Base-by-base conservation (phyloP, 1,140 invertebrate species). In the Achroia grisella region DNA sequence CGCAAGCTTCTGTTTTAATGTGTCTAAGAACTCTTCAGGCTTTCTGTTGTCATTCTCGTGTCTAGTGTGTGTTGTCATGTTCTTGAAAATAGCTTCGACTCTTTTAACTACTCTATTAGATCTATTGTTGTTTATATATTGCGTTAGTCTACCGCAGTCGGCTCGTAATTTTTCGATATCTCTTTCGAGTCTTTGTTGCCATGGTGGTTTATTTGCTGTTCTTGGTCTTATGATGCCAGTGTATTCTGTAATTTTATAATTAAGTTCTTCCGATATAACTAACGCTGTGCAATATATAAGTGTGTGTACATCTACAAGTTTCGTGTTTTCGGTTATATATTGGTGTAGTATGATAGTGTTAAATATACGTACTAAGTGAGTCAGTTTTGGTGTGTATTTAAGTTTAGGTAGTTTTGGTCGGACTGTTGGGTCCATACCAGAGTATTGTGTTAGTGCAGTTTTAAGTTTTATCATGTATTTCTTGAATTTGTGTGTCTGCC, bases 321-420 rank as follows among this genome's bases (percentile, higher is more conserved):
- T 13, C 8, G 41, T 23, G 10, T 33, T 32, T 23, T 8, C 3
- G 5, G 30, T 10, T 10, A 14, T 10, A 15, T 34, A 43, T 10
- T 23, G 4, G 10, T 13, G 12, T n/a, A 43, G 14, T 11, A 43
- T 17, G 15, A 34, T 2, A 10, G 14, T 31, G 10, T 49, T 55
- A 32, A 55, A 46, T 9, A 34, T 0, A 2, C 37, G 4, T 11
- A 42, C 11, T 23, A 50, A 14, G 2, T 40, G 17, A n/a, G n/a
- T 4, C 13, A 56, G 35, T 1, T 44, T 9, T 34, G 33, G 42
- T 2, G 2, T 37, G 0, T 43, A 13, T 39, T 27, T 43, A 1
- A 55, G 27, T 39, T 52, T 55, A 1, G 56, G 48, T 34, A 54
- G 10, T 43, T 39, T 52, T 29, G 45, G 48, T 35, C 52, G 41